A percentile compares a stretch with the other conserved stretches of the same genome.
These are phyloP conservation scores for Phengaris arion DNA, from an alignment of 2,888 invertebrate genomes.

Conservation along the genomic window DNA sequence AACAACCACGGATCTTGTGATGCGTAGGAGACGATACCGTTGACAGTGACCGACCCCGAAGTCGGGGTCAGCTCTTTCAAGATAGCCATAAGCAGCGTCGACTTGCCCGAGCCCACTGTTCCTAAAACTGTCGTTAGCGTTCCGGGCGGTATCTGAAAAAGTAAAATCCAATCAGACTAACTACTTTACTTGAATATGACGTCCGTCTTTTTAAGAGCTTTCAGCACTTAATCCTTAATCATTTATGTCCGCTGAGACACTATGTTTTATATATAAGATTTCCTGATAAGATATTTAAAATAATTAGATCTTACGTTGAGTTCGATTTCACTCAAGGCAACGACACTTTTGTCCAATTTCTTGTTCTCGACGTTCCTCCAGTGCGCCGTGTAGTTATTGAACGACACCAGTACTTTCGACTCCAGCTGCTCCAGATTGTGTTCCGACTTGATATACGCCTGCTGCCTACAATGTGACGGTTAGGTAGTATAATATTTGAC, in stretches of 20 bases:
- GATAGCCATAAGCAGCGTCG: constrained; percentile 85
- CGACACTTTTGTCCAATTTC: constrained; percentile 49
- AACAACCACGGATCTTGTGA: constrained; percentile 86
- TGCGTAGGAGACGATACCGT: constrained; percentile 79
- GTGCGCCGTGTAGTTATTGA: constrained; percentile 68
- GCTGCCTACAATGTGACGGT: constrained; percentile 50
- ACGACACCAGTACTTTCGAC: constrained; percentile 51
- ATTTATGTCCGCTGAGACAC: too few species aligned
- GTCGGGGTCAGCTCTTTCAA: constrained; percentile 84
- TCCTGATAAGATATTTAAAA: background rate
- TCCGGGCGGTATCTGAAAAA: constrained; percentile 60
- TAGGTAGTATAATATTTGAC: background rate
- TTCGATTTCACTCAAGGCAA: constrained; percentile 68
- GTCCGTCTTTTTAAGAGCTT: background rate
- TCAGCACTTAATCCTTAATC: too few species aligned
- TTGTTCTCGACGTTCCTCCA: constrained; percentile 67
- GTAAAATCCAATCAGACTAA: background rate
- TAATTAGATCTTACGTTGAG: constrained; percentile 56
- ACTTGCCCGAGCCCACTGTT: constrained; percentile 87
- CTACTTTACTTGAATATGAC: too few species aligned
- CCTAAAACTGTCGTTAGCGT: constrained; percentile 83
- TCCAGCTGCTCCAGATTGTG: constrained; percentile 57
- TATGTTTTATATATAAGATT: background rate
- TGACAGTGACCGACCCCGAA: constrained; percentile 75
- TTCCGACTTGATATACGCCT: constrained; percentile 68